Evolutionary conservation across 1,140 invertebrate genomes (phyloP).

Genomic region (Manduca sexta): DNA sequence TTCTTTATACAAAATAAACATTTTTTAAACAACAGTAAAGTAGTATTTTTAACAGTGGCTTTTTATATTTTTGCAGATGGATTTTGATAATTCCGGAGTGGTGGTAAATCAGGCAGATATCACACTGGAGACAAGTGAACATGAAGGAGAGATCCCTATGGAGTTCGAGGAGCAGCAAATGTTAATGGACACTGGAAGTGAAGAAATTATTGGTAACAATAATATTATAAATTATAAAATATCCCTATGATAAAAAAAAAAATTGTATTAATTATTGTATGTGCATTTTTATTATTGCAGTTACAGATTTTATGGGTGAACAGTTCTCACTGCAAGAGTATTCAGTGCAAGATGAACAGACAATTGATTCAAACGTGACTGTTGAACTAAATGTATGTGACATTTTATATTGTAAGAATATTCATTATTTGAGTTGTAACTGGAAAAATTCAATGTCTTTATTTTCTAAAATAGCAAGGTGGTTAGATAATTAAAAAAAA

Average conservation of each 20-base stretch:
- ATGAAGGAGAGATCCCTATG: conserved; percentile 47
- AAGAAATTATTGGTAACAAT: conserved; percentile 55
- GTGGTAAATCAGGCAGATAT: conserved; percentile 44
- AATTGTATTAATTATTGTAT: conserved; percentile 4
- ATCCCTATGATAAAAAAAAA: no score
- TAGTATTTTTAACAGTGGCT: no score
- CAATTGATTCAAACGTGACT: conserved; percentile 27
- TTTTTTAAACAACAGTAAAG: no score
- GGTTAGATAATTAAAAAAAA: no score
- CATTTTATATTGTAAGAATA: background rate
- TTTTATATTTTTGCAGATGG: conserved; percentile 33
- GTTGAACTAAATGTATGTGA: conserved; percentile 44
- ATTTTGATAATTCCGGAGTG: conserved; percentile 44
- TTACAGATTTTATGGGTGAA: conserved; percentile 60
- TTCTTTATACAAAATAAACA: no score
- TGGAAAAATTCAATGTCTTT: no score
- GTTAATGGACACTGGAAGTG: conserved; percentile 52
- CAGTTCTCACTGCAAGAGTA: conserved; percentile 54
- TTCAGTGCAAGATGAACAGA: conserved; percentile 41
- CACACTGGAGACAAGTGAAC: conserved; percentile 24
- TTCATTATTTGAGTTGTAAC: no score
- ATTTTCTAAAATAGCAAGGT: no score
- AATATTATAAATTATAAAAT: background rate
- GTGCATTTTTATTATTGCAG: conserved; percentile 8
- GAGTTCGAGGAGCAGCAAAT: conserved; percentile 55